A percentile compares a stretch with the other conserved stretches of the same genome.
These are phyloP conservation scores for Brachionus plicatilis DNA, from an alignment of 1,140 invertebrate genomes.

Conservation along the genomic window DNA sequence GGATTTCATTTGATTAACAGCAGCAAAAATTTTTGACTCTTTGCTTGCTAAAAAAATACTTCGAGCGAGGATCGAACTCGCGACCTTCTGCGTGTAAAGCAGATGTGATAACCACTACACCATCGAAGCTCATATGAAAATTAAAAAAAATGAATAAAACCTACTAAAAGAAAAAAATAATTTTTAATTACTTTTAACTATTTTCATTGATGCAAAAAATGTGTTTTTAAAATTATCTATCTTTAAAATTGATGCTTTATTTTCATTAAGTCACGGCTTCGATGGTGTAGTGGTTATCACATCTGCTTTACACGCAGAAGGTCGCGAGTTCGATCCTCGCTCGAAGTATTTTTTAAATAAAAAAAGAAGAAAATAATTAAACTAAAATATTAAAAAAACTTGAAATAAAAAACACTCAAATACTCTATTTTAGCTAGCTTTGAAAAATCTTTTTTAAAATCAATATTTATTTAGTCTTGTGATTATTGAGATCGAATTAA, in stretches of 20 bases:
- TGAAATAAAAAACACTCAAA: not conserved
- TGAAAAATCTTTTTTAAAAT: not conserved
- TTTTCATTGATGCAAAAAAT: too few relatives aligned
- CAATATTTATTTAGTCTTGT: not conserved
- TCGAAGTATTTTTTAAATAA: not conserved
- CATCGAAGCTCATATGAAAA: conserved; percentile 33
- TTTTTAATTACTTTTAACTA: not conserved
- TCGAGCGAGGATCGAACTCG: conserved; percentile 47
- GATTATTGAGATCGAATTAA: not conserved
- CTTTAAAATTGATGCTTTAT: not conserved
- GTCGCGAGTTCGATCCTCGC: conserved; percentile 50
- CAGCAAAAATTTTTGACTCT: not conserved
- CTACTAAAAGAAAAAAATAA: not conserved
- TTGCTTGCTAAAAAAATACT: not conserved
- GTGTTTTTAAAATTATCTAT: too few relatives aligned
- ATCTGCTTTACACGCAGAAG: conserved; percentile 55
- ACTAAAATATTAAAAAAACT: too few relatives aligned
- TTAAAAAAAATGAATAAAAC: not conserved
- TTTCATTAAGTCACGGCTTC: not conserved
- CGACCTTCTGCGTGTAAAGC: conserved; percentile 55
- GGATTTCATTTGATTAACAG: not conserved
- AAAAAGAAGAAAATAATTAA: not conserved
- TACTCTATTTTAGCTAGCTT: not conserved
- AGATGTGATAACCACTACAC: conserved; percentile 55
- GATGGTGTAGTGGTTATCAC: conserved; percentile 54